Conservation (phyloP, 2,888 invertebrate genomes). For the Aleiodes alternator region DNA sequence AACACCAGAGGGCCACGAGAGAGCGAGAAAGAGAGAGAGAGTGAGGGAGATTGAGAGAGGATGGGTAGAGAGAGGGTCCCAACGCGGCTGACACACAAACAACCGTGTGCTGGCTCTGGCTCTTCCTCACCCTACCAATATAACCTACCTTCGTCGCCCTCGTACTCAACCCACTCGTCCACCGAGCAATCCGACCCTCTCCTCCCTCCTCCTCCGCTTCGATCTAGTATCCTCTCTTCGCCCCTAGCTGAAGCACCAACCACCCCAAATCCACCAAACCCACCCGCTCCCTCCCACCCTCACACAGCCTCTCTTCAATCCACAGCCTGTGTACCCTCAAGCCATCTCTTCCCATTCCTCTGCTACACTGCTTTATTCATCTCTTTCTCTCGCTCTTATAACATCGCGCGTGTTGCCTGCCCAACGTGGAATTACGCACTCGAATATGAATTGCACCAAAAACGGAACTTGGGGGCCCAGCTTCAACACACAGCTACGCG, state of each 20-base stretch:
- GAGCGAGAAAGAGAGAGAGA: slow-evolving; percentile 35
- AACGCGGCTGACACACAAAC: slow-evolving; percentile 75
- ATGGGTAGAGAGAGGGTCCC: slow-evolving; percentile 63
- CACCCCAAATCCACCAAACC: slow-evolving; percentile 32
- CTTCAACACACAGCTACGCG: background rate
- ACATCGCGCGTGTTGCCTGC: slow-evolving; percentile 61
- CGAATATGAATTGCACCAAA: slow-evolving; percentile 32
- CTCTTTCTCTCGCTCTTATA: slow-evolving; percentile 52
- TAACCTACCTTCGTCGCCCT: slow-evolving; percentile 53
- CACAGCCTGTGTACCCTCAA: background rate
- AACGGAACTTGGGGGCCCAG: background rate
- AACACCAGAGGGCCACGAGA: slow-evolving; percentile 48
- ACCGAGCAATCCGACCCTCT: slow-evolving; percentile 47
- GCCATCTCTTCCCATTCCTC: slow-evolving; percentile 22
- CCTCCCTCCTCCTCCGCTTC: slow-evolving; percentile 36
- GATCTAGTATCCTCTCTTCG: slow-evolving; percentile 36
- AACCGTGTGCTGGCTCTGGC: slow-evolving; percentile 55
- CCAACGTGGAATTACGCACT: slow-evolving; percentile 69
- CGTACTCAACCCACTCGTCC: slow-evolving; percentile 51
- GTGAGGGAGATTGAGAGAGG: slow-evolving; percentile 37
- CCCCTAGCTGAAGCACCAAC: slow-evolving; percentile 37
- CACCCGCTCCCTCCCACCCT: background rate
- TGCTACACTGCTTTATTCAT: slow-evolving; percentile 40
- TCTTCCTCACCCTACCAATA: slow-evolving; percentile 42
- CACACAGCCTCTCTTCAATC: too few species aligned